Conservation (phyloP, 2,113 vertebrate species). For the Myotis yumanensis region DNA sequence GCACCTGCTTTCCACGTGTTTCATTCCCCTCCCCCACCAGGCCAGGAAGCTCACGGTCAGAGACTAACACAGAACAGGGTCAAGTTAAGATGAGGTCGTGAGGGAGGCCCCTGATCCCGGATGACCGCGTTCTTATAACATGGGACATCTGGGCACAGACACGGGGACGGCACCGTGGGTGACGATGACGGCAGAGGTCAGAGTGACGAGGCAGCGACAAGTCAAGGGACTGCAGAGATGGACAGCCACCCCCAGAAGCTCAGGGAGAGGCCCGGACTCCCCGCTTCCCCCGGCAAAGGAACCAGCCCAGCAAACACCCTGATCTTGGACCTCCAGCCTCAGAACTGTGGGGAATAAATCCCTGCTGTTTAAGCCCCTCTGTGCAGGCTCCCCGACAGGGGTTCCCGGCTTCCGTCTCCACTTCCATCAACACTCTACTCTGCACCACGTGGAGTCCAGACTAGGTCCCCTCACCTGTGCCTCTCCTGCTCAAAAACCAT, state of each 20-base stretch:
- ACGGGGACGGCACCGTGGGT: accelerated
- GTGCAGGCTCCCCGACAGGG: too few species aligned
- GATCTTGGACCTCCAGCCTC: too few species aligned
- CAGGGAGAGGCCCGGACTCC: accelerated
- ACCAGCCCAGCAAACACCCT: background rate
- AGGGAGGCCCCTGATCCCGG: background rate
- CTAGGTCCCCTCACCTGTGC: accelerated
- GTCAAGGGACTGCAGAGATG: accelerated
- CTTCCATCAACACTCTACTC: background rate
- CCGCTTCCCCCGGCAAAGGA: background rate
- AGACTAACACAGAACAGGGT: background rate
- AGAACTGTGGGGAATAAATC: accelerated
- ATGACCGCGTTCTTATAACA: background rate
- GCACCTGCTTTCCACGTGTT: background rate
- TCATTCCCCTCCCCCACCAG: background rate
- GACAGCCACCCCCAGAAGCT: background rate
- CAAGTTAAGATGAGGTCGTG: background rate
- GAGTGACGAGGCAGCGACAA: accelerated
- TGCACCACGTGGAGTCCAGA: background rate
- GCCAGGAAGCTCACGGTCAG: accelerated
- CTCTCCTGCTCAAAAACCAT: background rate
- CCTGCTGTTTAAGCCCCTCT: accelerated
- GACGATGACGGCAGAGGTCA: background rate
- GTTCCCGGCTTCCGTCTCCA: background rate
- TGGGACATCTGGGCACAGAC: background rate